phyloP scores from a whole-genome alignment of 2,888 invertebrate species.

The Agapostemon virescens region DNA sequence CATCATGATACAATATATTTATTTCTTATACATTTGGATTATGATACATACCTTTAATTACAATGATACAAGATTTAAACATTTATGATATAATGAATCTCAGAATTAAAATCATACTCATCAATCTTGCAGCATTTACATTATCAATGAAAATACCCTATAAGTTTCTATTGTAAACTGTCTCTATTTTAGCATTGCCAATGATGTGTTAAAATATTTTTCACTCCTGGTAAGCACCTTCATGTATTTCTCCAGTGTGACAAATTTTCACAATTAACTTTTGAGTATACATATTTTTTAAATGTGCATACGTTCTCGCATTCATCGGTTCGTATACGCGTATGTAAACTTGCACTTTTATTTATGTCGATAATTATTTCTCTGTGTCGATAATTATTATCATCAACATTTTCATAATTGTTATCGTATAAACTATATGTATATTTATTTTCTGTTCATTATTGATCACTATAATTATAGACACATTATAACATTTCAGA shows the following conservation, averaged over 20 bases:
- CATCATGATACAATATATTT: conserved; percentile 76
- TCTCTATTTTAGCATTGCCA: conserved; percentile 59
- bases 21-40: conserved; percentile 76
- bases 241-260: conserved; percentile 58
- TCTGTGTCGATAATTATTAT: conserved; percentile 72
- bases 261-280: conserved; percentile 49
- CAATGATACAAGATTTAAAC: conserved; percentile 78
- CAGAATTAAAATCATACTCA: conserved; percentile 73
- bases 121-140: conserved; percentile 70
- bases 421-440: conserved; percentile 66
- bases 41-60: conserved; percentile 77
- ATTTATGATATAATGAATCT: conserved; percentile 78
- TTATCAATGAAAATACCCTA: conserved; percentile 65
- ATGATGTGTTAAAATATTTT: conserved; percentile 46
- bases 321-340: conserved; percentile 49
- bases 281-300: conserved; percentile 47
- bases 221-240: conserved; percentile 54
- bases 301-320: conserved; percentile 48
- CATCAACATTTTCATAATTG: conserved; percentile 61
- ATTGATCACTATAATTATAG: conserved; percentile 72
- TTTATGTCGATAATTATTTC: conserved; percentile 57
- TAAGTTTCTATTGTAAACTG: conserved; percentile 61
- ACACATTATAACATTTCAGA: conserved; percentile 65
- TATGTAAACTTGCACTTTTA: conserved; percentile 55
- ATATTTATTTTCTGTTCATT: conserved; percentile 65